These are phyloP conservation scores for Bembecia ichneumoniformis DNA, from an alignment of 2,888 invertebrate species.

Conservation along the genomic window DNA sequence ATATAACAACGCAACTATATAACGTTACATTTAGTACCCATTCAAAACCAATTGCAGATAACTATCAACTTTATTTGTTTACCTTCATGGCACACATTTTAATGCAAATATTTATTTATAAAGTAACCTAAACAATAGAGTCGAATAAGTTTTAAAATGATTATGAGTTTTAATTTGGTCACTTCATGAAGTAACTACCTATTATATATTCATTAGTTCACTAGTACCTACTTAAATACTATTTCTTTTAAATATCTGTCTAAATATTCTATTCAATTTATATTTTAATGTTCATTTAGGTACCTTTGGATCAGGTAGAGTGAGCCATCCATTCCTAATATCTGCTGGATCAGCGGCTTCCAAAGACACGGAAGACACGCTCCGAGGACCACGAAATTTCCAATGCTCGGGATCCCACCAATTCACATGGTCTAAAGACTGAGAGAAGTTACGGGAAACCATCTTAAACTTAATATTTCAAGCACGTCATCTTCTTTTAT, in stretches of 20 bases:
- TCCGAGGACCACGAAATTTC: slow-evolving; percentile 31
- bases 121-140: too few relatives aligned
- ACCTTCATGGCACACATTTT: too few relatives aligned
- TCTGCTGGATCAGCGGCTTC: slow-evolving; percentile 42
- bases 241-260: too few relatives aligned
- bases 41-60: neutral
- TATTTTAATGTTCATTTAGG: too few relatives aligned
- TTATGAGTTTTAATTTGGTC: too few relatives aligned
- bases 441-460: slow-evolving; percentile 38
- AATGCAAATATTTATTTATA: too few relatives aligned
- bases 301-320: slow-evolving; percentile 42
- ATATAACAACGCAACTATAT: neutral
- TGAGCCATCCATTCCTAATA: slow-evolving; percentile 60
- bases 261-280: too few relatives aligned
- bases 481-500: neutral
- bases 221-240: too few relatives aligned
- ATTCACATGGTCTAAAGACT: slow-evolving; percentile 44
- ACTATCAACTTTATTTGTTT: neutral
- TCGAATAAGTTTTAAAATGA: too few relatives aligned
- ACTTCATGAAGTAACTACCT: too few relatives aligned
- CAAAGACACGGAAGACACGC: slow-evolving; percentile 41
- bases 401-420: slow-evolving; percentile 59
- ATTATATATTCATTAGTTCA: too few relatives aligned
- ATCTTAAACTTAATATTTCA: slow-evolving; percentile 15
- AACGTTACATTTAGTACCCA: neutral